Base-by-base conservation (phyloP, 2,888 invertebrate genomes). In the Diplazon laetatorius region DNA sequence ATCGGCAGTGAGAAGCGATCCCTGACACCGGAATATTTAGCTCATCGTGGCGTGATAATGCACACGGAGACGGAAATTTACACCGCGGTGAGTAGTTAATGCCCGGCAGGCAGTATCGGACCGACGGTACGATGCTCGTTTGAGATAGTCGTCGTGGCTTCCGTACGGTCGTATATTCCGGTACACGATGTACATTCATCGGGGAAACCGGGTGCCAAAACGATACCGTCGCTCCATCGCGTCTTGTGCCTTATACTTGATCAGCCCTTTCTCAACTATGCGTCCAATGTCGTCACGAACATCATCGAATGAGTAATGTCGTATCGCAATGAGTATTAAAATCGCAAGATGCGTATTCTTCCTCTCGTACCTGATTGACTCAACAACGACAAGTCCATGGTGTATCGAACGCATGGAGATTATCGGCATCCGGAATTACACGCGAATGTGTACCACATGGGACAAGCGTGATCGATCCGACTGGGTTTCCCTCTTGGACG, bases 61-160 rank as follows among this genome's bases (percentile, higher is more conserved):
- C 82, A 83, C 76, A 80, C 78, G 83, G 82, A 78, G 84, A 82
- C 86, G 80, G 76, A 77, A 84, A 85, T 86, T 85, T 83, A 86
- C 84, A 82, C 76, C 66, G 66, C 35, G 48, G 69, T 69, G 44
- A n/a, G n/a, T n/a, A 50, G 78, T 25, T 66, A 62, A 50, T 52
- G 62, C 59, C 70, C 77, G 65, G n/a, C 57, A 25, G 68, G 62
- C 55, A 62, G 75, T 62, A 68, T 42, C 60, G 39, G 46, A 46
- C 60, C 30, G 25, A 12, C 44, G 16, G 60, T 65, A 62, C 62
- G 44, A 63, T 57, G 42, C 55, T 50, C 48, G 25, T 66, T 22
- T 63, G 55, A 50, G 72, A 72, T 55, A 42, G 75, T 52, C 35
- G 75, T 71, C 37, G 66, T 22, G 30, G 39, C 22, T 65, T 71